Conservation (phyloP, 2,113 vertebrate species). For the Struthio camelus region DNA sequence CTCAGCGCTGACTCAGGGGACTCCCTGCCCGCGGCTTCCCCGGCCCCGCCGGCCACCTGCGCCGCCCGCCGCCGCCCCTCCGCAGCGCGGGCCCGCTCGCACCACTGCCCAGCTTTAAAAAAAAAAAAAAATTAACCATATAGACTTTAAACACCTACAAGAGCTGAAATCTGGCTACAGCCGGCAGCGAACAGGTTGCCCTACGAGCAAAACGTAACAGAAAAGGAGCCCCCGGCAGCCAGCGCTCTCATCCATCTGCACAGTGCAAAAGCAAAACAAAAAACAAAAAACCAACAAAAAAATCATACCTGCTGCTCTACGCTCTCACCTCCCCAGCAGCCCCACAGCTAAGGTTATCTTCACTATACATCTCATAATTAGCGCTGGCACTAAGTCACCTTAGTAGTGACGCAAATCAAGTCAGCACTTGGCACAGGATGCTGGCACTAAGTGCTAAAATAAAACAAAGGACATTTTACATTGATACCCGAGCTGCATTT, state of each 20-base stretch:
- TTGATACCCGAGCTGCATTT: background rate
- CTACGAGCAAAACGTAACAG: background rate
- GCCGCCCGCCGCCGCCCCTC: no score
- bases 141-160: background rate
- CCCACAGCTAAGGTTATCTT: background rate
- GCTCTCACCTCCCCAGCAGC: background rate
- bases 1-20: slow-evolving; percentile 65
- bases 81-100: no score
- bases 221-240: background rate
- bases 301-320: background rate
- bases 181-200: no score
- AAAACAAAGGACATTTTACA: background rate
- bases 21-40: slow-evolving; percentile 38
- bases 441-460: background rate
- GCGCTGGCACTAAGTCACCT: background rate
- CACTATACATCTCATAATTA: background rate
- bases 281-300: no score
- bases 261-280: background rate
- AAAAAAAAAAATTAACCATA: no score
- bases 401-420: background rate
- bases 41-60: no score
- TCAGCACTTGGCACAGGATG: background rate
- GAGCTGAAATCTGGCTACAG: background rate
- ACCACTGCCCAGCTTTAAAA: no score
- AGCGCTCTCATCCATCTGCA: rapidly evolving